Conservation (phyloP, 2,888 invertebrate genomes). For the Amphiduros pacificus region DNA sequence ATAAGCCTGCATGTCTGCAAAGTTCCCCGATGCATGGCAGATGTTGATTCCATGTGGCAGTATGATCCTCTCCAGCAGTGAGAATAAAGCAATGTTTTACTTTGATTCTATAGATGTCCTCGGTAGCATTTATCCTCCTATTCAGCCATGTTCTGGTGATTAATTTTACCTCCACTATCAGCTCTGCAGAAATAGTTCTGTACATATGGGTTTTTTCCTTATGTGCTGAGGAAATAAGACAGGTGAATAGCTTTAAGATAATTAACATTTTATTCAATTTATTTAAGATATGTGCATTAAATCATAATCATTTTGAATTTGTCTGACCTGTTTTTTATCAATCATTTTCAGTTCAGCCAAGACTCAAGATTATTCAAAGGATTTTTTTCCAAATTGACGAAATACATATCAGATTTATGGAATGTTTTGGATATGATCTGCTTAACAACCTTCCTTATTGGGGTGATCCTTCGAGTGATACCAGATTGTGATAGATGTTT, state of each 20-base stretch:
- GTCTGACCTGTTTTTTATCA: too few species aligned
- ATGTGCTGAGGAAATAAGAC: conserved; percentile 54
- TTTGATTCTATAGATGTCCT: conserved; percentile 45
- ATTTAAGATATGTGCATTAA: too few species aligned
- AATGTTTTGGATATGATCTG: conserved; percentile 54
- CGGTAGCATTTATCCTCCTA: conserved; percentile 50
- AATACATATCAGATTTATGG: conserved; percentile 56
- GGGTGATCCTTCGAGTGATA: conserved; percentile 47
- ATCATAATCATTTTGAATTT: too few species aligned
- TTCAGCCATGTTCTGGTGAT: conserved; percentile 53
- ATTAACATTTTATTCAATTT: too few species aligned
- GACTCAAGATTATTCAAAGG: too few species aligned
- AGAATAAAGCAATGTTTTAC: too few species aligned
- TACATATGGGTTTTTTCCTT: conserved; percentile 56
- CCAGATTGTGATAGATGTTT: conserved; percentile 33
- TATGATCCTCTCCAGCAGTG: too few species aligned
- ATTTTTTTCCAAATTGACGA: conserved; percentile 46
- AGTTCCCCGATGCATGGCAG: too few species aligned
- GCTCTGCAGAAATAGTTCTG: conserved; percentile 44
- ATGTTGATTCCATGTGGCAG: too few species aligned
- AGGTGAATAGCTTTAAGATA: too few species aligned
- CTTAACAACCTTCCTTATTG: conserved; percentile 46
- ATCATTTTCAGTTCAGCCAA: too few species aligned
- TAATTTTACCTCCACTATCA: conserved; percentile 37
- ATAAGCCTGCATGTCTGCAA: too few species aligned